Base-by-base conservation (phyloP, 2,888 invertebrate species). In the Amblyjoppa proteus region DNA sequence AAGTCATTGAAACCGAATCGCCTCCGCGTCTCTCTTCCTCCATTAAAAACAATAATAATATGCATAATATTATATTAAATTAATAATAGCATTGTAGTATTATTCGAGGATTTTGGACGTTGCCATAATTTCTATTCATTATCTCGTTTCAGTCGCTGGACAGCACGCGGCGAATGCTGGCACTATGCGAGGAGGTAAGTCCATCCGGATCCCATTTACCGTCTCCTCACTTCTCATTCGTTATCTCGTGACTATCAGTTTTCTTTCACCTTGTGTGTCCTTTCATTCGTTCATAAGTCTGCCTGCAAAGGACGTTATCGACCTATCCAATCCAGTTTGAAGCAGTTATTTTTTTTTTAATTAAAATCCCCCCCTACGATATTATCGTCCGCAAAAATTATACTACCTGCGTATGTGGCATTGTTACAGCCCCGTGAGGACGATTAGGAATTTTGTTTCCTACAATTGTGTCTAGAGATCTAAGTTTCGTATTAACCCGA, bases 141-240 rank as follows among this genome's bases (percentile, higher is more conserved):
- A 79, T 87, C 92, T 86, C 94, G 93, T 97, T 97, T 94, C 96
- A 97, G 98, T 98, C 98, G 75, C 94, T 98, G 96, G 98, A 98
- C 94, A 97, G 98, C 93, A 98, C 98, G 88, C 96, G 98, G 93
- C 97, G 98, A 92, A 98, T 98, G 98, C 96, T 98, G 95, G 96
- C 97, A 90, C 96, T 98, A 95, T 98, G 98, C 94, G 98, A 98
- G 95, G 98, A 98, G 97, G 98, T 98, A 95, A 96, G 96, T 95
- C 91, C 89, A 76, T 66, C 86, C 77, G 78, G 78, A 78, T 85
- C 75, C 74, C 80, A 82, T 83, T 69, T 68, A 45, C 64, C 78
- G 68, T 68, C 76, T 79, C 82, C 81, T 80, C 84, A 68, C 64
- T 61, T 84, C 69, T 85, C 70, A 79, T 74, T 73, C 71, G 83